These are phyloP conservation scores for Myanophis thanlyinensis DNA, from an alignment of 2,113 vertebrate species.

Conservation along the genomic window DNA sequence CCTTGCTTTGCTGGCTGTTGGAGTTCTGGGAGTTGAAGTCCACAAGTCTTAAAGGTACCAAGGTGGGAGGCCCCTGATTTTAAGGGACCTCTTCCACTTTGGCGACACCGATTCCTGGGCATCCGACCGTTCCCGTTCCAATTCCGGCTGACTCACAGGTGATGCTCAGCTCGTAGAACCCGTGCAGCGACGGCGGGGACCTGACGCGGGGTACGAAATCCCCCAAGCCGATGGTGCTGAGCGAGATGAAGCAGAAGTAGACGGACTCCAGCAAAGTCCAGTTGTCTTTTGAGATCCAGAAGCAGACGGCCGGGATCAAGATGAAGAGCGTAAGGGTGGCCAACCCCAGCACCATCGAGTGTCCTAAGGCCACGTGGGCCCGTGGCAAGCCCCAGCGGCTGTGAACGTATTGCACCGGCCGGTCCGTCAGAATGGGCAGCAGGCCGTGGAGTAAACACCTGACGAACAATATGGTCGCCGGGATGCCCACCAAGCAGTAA, in stretches of 20 bases:
- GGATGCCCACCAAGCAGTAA: constrained; percentile 74
- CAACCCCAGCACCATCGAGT: constrained; percentile 43
- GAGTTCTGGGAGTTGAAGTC: too few species aligned
- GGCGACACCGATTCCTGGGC: background rate
- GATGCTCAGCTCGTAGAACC: constrained; percentile 66
- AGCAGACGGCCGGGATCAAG: constrained; percentile 66
- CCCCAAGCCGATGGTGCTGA: constrained; percentile 78
- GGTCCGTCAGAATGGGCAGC: constrained; percentile 56
- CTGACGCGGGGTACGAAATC: constrained; percentile 60
- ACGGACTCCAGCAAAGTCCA: constrained; percentile 73
- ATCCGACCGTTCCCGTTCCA: background rate
- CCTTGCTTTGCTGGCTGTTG: too few species aligned
- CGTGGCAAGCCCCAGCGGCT: constrained; percentile 59
- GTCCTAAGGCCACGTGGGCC: constrained; percentile 45
- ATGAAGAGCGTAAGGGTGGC: constrained; percentile 60
- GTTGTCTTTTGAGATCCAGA: constrained; percentile 56
- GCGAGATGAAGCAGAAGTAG: constrained; percentile 78
- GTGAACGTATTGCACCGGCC: constrained; percentile 48
- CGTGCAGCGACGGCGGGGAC: constrained; percentile 36
- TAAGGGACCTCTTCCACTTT: background rate
- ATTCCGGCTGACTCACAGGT: constrained; percentile 67
- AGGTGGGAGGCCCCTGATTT: too few species aligned
- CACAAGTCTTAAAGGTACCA: too few species aligned
- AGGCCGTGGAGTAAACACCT: constrained; percentile 63
- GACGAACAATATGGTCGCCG: constrained; percentile 68